phyloP scores from a whole-genome alignment of 2,888 invertebrate species.

The Zonitis immaculata region DNA sequence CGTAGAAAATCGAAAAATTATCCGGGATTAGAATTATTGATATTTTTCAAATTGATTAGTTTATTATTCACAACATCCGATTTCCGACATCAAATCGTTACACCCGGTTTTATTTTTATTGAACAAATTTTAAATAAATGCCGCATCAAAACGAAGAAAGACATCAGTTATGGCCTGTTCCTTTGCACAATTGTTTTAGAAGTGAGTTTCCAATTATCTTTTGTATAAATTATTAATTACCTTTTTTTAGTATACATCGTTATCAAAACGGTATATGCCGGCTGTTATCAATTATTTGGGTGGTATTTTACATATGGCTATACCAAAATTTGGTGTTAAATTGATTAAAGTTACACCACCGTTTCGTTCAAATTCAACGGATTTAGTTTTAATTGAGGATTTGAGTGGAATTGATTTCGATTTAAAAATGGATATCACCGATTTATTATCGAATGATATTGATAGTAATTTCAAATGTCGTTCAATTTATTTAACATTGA shows the following conservation, averaged over 20 bases:
- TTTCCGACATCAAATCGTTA: constrained; percentile 82
- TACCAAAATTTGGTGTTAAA: constrained; percentile 58
- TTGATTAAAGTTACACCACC: constrained; percentile 64
- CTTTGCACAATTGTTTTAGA: constrained; percentile 69
- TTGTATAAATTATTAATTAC: constrained; percentile 7
- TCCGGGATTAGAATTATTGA: constrained; percentile 65
- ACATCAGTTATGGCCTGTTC: constrained; percentile 75
- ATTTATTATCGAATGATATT: constrained; percentile 54
- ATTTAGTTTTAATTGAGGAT: constrained; percentile 55
- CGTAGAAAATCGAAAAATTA: constrained; percentile 56
- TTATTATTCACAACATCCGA: constrained; percentile 86
- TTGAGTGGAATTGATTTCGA: constrained; percentile 35
- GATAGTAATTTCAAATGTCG: constrained; percentile 63
- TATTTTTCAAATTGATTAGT: constrained; percentile 78
- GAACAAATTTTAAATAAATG: constrained; percentile 69
- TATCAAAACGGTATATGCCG: constrained; percentile 79
- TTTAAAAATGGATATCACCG: constrained; percentile 53
- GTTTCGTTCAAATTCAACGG: constrained; percentile 53
- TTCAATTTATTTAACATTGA: constrained; percentile 53
- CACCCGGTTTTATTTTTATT: constrained; percentile 79
- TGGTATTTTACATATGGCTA: constrained; percentile 68
- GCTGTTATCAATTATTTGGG: constrained; percentile 73
- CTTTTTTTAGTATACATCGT: constrained; percentile 60
- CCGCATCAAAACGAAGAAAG: constrained; percentile 58
- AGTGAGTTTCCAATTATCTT: constrained; percentile 52